These are phyloP conservation scores for Dynastes hyllus DNA, from an alignment of 2,888 invertebrate species.

Conservation along the genomic window DNA sequence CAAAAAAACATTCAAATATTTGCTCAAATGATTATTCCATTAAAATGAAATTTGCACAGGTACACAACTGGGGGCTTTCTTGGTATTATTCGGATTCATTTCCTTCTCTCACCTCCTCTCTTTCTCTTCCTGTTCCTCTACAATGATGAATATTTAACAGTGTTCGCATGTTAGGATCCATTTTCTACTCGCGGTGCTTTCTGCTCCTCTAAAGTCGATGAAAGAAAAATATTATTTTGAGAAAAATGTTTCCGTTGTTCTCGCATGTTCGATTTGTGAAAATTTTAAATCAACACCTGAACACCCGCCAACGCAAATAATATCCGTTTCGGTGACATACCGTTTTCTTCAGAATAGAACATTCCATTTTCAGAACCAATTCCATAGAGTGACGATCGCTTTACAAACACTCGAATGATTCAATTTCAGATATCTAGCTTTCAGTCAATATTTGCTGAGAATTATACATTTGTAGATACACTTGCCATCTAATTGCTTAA, in stretches of 20 bases:
- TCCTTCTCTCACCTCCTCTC: conserved; percentile 55
- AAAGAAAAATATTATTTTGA: conserved; percentile 69
- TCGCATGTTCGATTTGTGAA: conserved; percentile 48
- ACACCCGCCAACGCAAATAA: conserved; percentile 45
- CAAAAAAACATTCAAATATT: conserved; percentile 73
- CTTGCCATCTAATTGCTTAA: too few species aligned
- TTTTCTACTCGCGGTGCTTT: conserved; percentile 56
- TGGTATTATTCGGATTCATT: conserved; percentile 66
- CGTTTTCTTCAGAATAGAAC: background rate
- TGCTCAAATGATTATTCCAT: conserved; percentile 73
- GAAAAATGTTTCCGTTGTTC: conserved; percentile 52
- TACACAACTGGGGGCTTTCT: conserved; percentile 62
- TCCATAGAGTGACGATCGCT: background rate
- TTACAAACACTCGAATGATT: background rate
- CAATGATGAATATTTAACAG: conserved; percentile 62
- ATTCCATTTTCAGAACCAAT: background rate
- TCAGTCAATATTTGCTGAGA: conserved; percentile 14
- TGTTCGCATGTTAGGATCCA: conserved; percentile 62
- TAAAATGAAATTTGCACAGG: conserved; percentile 73
- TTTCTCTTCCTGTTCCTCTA: conserved; percentile 41
- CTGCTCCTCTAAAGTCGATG: conserved; percentile 65
- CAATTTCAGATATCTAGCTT: conserved; percentile 7
- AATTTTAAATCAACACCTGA: conserved; percentile 52
- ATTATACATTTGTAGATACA: background rate
- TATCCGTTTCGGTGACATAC: conserved; percentile 24